Evolutionary conservation across 2,113 vertebrate species (phyloP).

Genomic region (Trinectes maculatus): DNA sequence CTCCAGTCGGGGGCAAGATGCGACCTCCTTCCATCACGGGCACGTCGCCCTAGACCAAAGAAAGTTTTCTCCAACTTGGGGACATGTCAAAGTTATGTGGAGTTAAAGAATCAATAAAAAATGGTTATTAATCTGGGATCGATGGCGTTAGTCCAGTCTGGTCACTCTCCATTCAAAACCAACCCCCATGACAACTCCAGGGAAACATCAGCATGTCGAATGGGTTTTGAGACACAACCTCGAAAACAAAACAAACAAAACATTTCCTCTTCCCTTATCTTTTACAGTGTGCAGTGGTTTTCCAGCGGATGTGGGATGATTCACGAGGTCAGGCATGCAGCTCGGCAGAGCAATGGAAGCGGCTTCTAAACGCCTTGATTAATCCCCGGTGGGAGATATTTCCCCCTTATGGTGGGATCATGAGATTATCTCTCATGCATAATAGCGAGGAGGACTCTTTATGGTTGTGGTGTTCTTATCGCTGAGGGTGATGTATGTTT

Average conservation of each 20-base stretch:
- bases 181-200: too few species aligned
- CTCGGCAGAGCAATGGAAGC: slow-evolving; percentile 23
- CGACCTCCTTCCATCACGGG: neutral
- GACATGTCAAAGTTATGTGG: too few species aligned
- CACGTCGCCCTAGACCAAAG: neutral
- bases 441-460: slow-evolving; percentile 1
- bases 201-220: too few species aligned
- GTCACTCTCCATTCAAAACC: too few species aligned
- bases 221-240: too few species aligned
- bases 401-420: slow-evolving; percentile 3
- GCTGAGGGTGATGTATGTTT: neutral
- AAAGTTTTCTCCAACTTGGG: too few species aligned
- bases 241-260: too few species aligned
- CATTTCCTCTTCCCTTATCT: neutral
- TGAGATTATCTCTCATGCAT: slow-evolving; percentile 23
- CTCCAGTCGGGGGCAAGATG: neutral
- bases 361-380: slow-evolving; percentile 57
- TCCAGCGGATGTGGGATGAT: slow-evolving; percentile 2
- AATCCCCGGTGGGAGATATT: slow-evolving; percentile 33
- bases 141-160: too few species aligned
- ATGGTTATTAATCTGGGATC: too few species aligned
- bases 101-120: too few species aligned
- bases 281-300: neutral
- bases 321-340: slow-evolving; percentile 32
- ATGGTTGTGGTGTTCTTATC: neutral